Evolutionary conservation across 2,888 invertebrate genomes (phyloP).

Genomic region (Nemotelus pantherinus): DNA sequence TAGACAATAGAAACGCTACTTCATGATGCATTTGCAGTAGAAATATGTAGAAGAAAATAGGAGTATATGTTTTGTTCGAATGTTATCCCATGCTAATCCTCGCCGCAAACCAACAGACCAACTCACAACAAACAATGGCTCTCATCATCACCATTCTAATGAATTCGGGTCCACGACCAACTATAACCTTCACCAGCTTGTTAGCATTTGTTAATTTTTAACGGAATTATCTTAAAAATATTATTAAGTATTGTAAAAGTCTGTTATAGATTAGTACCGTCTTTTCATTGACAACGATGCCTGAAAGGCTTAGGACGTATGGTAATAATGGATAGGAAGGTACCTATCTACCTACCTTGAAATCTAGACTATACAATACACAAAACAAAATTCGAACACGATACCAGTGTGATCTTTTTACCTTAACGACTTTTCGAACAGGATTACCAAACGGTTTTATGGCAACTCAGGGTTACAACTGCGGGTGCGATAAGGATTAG

Average conservation of each 20-base stretch:
- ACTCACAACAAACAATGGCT: constrained; percentile 20
- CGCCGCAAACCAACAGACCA: not conserved
- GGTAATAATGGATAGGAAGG: too few species aligned
- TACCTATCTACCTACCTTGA: too few species aligned
- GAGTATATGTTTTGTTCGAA: too few species aligned
- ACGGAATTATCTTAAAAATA: constrained; percentile 25
- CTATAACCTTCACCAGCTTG: not conserved
- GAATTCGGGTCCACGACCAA: not conserved
- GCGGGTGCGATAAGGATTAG: constrained; percentile 4
- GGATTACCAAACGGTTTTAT: constrained; percentile 44
- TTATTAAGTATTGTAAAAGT: constrained; percentile 20
- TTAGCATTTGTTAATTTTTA: constrained; percentile 31
- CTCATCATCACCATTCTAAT: constrained; percentile 8
- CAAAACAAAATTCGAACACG: too few species aligned
- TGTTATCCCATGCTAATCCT: not conserved
- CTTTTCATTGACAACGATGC: constrained; percentile 21
- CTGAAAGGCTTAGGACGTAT: constrained; percentile 4
- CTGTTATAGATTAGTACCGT: constrained; percentile 30
- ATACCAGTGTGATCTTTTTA: constrained; percentile 1
- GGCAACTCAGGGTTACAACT: constrained; percentile 28
- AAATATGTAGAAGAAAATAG: too few species aligned
- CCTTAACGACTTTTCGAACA: constrained; percentile 46
- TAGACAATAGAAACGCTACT: too few species aligned
- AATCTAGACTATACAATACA: too few species aligned
- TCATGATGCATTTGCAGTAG: too few species aligned